These are phyloP conservation scores for Lerista edwardsae DNA, from an alignment of 2,797 vertebrate species.

Conservation along the genomic window DNA sequence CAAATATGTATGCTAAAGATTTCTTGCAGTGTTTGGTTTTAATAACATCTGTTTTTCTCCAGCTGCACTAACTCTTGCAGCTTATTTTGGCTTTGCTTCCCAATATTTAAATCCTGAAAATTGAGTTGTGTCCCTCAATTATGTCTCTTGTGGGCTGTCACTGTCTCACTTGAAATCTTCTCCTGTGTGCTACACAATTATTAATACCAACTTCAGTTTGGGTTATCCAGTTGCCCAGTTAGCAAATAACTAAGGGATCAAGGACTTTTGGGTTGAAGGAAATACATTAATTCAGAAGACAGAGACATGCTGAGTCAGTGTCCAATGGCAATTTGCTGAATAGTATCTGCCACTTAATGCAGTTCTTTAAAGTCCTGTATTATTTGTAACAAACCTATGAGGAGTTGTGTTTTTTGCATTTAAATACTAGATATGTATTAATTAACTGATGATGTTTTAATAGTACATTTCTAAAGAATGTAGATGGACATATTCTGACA, in stretches of 20 bases:
- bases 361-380: background rate
- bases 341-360: background rate
- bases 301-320: background rate
- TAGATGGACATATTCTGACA: background rate
- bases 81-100: background rate
- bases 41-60: background rate
- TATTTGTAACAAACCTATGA: background rate
- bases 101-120: background rate
- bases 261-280: background rate
- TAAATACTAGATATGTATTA: background rate
- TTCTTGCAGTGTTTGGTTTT: background rate
- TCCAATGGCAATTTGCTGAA: no score
- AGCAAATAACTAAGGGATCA: background rate
- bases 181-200: background rate
- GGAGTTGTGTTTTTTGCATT: background rate
- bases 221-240: background rate
- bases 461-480: constrained; percentile 14
- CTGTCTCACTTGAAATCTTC: background rate
- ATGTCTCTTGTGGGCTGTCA: background rate
- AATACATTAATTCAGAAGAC: background rate
- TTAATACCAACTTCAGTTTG: background rate
- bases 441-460: constrained; percentile 5
- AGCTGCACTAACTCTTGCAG: background rate
- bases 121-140: background rate
- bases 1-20: background rate